These are phyloP conservation scores for Sebastes iracundus DNA, from an alignment of 2,797 vertebrate species.

Conservation along the genomic window DNA sequence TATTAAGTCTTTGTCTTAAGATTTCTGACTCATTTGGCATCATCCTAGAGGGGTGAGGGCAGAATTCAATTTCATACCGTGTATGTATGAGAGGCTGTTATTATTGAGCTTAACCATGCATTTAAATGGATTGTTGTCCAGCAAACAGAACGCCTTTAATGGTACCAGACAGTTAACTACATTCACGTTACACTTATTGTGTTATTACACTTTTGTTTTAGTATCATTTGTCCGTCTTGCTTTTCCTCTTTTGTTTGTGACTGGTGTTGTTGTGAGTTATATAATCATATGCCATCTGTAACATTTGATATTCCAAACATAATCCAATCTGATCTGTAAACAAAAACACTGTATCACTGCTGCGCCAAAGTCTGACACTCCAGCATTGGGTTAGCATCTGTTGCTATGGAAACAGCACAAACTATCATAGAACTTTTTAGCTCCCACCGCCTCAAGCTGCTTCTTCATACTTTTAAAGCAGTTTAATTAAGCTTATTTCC, in stretches of 20 bases:
- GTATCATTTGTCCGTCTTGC: neutral
- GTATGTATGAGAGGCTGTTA: neutral
- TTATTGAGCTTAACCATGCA: neutral
- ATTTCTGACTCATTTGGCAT: neutral
- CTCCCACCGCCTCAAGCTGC: neutral
- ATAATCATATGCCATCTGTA: neutral
- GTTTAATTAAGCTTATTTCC: slow-evolving; percentile 23
- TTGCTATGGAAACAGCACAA: slow-evolving; percentile 50
- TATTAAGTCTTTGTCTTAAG: neutral
- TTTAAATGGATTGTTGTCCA: neutral
- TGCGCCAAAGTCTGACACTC: slow-evolving; percentile 3
- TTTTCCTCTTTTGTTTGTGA: neutral
- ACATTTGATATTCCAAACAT: neutral
- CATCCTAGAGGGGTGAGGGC: neutral
- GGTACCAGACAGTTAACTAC: neutral
- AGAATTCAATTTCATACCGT: neutral
- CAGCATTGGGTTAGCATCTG: slow-evolving; percentile 15
- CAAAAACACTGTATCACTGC: slow-evolving; percentile 4
- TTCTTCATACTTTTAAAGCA: neutral
- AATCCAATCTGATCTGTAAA: slow-evolving; percentile 7
- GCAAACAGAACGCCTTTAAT: neutral
- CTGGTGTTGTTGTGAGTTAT: neutral
- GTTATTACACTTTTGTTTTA: neutral
- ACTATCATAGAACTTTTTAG: slow-evolving; percentile 25
- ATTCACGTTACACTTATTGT: neutral